Conservation (phyloP, 2,113 vertebrate genomes). For the Rhipidura dahli region DNA sequence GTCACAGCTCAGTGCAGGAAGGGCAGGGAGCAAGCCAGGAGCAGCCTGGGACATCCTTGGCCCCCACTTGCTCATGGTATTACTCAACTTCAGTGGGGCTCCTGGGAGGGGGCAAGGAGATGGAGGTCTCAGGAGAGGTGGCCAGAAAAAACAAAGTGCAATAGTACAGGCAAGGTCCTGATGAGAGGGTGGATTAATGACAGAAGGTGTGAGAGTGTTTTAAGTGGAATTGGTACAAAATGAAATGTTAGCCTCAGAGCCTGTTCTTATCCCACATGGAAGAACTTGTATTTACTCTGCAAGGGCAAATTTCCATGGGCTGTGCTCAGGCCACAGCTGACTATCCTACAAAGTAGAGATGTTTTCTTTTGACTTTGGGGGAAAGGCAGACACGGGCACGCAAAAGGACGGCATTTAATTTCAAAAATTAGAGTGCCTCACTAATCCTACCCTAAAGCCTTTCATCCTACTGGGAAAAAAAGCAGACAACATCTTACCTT, state of each 20-base stretch:
- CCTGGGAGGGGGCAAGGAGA: not conserved
- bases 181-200: not conserved
- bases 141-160: not conserved
- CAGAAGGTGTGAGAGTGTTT: not conserved
- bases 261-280: not conserved
- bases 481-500: not conserved
- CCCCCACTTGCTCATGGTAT: fast-evolving
- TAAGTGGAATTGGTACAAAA: not conserved
- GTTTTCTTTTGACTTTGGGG: not conserved
- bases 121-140: not conserved
- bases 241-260: not conserved
- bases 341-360: not conserved
- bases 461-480: not conserved
- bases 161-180: not conserved
- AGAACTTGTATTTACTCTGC: not conserved
- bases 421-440: not conserved
- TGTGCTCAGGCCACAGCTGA: not conserved
- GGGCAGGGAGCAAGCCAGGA: not conserved
- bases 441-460: slow-evolving; percentile 10
- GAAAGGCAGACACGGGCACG: not conserved
- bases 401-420: not conserved
- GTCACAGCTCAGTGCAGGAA: not conserved
- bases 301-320: not conserved
- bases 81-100: not conserved
- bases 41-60: not conserved